Evolutionary conservation across 35 echinoderm and acorn worm genomes (phyloP).

Genomic region (Apostichopus japonicus): DNA sequence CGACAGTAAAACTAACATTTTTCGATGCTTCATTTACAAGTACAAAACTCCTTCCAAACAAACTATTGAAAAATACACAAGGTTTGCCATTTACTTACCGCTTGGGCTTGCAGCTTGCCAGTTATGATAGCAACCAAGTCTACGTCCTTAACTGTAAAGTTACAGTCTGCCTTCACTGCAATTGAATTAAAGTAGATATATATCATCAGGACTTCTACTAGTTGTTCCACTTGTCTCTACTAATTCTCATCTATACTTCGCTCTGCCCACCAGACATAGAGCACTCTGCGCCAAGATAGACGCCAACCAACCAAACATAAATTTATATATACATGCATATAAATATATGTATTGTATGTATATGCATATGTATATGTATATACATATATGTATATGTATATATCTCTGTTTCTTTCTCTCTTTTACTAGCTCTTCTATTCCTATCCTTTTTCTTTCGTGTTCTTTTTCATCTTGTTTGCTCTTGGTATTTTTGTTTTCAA

Average conservation of each 20-base stretch:
- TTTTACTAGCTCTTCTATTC: neutral
- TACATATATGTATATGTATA: too few species aligned
- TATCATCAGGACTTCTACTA: too few species aligned
- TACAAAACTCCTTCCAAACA: neutral
- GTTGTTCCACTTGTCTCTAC: too few species aligned
- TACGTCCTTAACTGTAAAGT: slow-evolving; percentile 80
- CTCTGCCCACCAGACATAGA: too few species aligned
- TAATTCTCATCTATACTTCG: too few species aligned
- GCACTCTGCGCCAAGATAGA: too few species aligned
- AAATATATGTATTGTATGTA: neutral
- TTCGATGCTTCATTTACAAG: too few species aligned
- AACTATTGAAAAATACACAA: neutral
- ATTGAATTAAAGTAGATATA: neutral
- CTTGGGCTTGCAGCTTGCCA: slow-evolving; percentile 83
- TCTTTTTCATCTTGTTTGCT: too few species aligned
- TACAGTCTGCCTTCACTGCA: slow-evolving; percentile 85
- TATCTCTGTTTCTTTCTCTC: neutral
- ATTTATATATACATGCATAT: neutral
- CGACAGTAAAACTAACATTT: too few species aligned
- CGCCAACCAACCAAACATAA: too few species aligned
- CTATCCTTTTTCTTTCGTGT: neutral
- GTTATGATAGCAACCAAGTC: slow-evolving; percentile 78
- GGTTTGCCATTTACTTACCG: slow-evolving; percentile 50
- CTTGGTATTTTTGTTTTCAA: too few species aligned
- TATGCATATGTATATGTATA: neutral